Evolutionary conservation across 2,888 invertebrate genomes (phyloP).

Genomic region (Cecidostiba fungosa): DNA sequence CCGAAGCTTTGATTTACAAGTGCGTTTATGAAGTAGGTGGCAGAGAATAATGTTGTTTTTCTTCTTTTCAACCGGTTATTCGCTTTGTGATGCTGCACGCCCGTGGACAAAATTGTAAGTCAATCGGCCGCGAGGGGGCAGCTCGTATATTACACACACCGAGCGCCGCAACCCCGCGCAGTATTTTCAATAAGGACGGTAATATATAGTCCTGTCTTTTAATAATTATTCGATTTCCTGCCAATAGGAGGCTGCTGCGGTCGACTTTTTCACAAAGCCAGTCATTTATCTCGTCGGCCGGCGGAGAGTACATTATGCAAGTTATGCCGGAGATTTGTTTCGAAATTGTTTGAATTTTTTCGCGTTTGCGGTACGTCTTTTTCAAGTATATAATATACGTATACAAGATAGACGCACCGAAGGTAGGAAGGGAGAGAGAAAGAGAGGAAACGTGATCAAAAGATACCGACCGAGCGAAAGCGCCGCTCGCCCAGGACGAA

Average conservation of each 20-base stretch:
- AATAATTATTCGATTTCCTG: conserved; percentile 38
- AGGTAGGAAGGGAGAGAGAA: background rate
- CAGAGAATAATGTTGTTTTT: conserved; percentile 69
- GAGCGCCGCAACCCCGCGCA: background rate
- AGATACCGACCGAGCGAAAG: conserved; percentile 53
- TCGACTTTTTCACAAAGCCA: background rate
- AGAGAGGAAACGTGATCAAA: conserved; percentile 53
- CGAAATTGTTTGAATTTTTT: conserved; percentile 6
- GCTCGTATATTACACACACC: conserved; percentile 31
- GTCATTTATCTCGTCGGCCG: background rate
- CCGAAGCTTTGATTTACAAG: conserved; percentile 76
- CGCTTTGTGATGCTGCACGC: conserved; percentile 1
- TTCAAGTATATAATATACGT: background rate
- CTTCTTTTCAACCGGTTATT: conserved; percentile 41
- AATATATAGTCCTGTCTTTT: conserved; percentile 21
- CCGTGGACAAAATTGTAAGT: conserved; percentile 50
- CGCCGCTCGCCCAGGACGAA: conserved; percentile 32
- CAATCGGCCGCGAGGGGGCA: conserved; percentile 34
- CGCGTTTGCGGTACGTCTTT: background rate
- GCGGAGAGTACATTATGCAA: background rate
- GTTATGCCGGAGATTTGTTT: background rate
- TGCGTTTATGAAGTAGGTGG: conserved; percentile 75
- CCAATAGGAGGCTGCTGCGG: background rate
- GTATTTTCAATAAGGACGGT: conserved; percentile 14
- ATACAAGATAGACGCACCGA: conserved; percentile 19